phyloP scores from a whole-genome alignment of 92 coral and sea anemone genomes.

The Bergia puertoricense region DNA sequence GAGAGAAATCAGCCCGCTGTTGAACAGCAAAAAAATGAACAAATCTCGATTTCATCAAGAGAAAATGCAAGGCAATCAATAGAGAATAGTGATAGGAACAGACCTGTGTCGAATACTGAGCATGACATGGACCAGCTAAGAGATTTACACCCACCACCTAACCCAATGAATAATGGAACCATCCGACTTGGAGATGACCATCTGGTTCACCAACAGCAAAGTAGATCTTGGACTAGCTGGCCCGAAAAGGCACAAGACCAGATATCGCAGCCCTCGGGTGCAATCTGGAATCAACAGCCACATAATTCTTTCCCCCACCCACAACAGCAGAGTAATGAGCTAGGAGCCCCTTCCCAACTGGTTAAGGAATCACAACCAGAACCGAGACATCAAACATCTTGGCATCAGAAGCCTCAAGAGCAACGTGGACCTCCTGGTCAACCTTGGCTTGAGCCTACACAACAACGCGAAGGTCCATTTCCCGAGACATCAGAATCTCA shows the following conservation, averaged over 20 bases:
- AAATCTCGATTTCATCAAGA: not conserved
- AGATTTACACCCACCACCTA: constrained; percentile 41
- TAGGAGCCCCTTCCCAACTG: constrained; percentile 22
- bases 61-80: constrained; percentile 3
- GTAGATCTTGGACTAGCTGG: constrained; percentile 54
- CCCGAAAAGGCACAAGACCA: constrained; percentile 40
- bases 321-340: constrained; percentile 16
- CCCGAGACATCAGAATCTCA: constrained; percentile 33
- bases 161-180: constrained; percentile 35
- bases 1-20: not conserved
- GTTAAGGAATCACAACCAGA: constrained; percentile 36
- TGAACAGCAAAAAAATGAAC: constrained; percentile 5
- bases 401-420: constrained; percentile 41
- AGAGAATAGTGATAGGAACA: constrained; percentile 21
- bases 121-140: constrained; percentile 27
- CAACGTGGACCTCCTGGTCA: constrained; percentile 8
- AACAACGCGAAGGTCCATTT: constrained; percentile 28
- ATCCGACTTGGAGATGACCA: constrained; percentile 37
- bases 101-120: constrained; percentile 9
- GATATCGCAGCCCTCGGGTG: constrained; percentile 1
- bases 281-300: constrained; percentile 49
- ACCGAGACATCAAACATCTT: constrained; percentile 5
- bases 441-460: constrained; percentile 33
- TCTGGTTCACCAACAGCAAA: constrained; percentile 47
- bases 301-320: constrained; percentile 23